Base-by-base conservation (phyloP, 2,888 invertebrate genomes). In the Metellina segmentata region DNA sequence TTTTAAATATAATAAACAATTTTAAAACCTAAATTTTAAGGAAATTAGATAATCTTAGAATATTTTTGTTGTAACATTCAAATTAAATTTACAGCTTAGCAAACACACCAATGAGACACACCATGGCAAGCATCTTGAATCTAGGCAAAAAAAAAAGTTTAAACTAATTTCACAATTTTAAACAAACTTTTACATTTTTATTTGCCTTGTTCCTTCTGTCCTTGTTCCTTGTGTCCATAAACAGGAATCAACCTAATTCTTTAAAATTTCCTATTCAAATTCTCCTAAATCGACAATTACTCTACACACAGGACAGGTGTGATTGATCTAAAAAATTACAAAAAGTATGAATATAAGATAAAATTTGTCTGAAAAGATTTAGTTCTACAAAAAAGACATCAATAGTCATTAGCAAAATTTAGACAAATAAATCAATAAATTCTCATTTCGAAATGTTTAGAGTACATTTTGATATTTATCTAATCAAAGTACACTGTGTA, bases 261-360 rank as follows among this genome's bases (percentile, higher is more conserved):
- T 19, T n/a, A 13, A 52, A 20, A 74, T 48, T 91, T 34, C 34
- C 34, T 61, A 61, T 61, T 61, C 61, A 61, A 16, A 91, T 72
- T 83, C 81, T 20, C 75, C 81, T 70, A 89, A 89, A 82, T 85
- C 75, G 70, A 92, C 90, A 61, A 72, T 71, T n/a, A 85, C 89
- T 88, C 93, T 52, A 81, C 92, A 92, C 19, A 93, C 91, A 79
- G 93, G 92, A 78, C 93, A 93, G 48, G 92, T 91, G 48, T 89
- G 91, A 74, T 93, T 91, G 78, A 89, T 93, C 92, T 93, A 74
- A 6, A 92, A 92, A 49, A 53, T 51, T 71, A 94, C 94, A 49
- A 82, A 51, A 34, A 1, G 34, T 34, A 34, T 34, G 1, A 34
- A 34, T 34, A 34, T 34, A 34, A 34, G 4, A 34, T 34, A 34